Base-by-base conservation (phyloP, 2,888 invertebrate species). In the Chironomus tentans region DNA sequence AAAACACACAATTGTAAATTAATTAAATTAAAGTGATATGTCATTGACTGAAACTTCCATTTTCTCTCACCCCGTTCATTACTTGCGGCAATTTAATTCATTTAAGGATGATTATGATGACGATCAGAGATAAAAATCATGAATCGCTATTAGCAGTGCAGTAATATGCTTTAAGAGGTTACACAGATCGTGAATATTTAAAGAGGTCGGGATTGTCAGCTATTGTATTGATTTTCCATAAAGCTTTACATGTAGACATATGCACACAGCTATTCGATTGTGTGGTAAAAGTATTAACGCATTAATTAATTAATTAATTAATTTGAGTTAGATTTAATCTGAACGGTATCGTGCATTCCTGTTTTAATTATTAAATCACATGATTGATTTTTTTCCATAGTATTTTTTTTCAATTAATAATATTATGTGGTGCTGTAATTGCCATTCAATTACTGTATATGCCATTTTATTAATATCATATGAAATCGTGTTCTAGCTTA, bases 151-250 rank as follows among this genome's bases (percentile, higher is more conserved):
- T n/a, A 65, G 65, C 21, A 65, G 13, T 65, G 12, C 7, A 13
- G 24, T 65, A 21, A 13, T 65, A 3, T 38, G 24, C 65, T 65
- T 24, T 4, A 65, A 65, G 65, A 65, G 65, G 24, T 65, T 65
- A 22, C 65, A 22, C 22, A 22, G 22, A 22, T 65, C 22, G 65
- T 65, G 22, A 65, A 65, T 65, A 21, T 21, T 65, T 65, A 24
- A 65, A 65, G 50, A 22, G 65, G 3, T 13, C 56, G 56, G 4
- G 56, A 65, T 21, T 65, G 21, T 24, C 65, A 65, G 22, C 65
- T 24, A 65, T 65, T n/a, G 56, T 56, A 56, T 56, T 65, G 65
- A 65, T 65, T 65, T 65, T 65, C 24, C 65, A 65, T 65, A 38
- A 38, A 38, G 38, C 38, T 38, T 65, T 65, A 65, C 10, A 65